These are phyloP conservation scores for Pelecanoides urinatrix DNA, from an alignment of 2,113 vertebrate species.

Conservation along the genomic window DNA sequence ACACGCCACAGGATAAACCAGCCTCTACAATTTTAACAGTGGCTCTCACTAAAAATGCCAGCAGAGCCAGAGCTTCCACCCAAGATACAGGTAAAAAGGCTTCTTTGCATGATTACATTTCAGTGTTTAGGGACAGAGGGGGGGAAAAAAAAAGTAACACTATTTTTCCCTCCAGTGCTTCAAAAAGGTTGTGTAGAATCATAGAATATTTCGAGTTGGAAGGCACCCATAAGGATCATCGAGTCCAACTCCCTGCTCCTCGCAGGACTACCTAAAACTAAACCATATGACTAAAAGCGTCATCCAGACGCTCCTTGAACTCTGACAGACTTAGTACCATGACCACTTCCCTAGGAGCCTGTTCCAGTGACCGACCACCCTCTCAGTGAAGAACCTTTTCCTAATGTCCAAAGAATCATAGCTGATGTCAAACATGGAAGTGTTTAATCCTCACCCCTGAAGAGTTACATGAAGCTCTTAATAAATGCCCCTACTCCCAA, in stretches of 20 bases:
- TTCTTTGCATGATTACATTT: neutral
- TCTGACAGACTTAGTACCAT: neutral
- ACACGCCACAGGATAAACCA: neutral
- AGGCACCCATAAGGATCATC: neutral
- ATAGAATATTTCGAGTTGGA: neutral
- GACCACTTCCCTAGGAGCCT: neutral
- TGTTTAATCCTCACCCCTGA: neutral
- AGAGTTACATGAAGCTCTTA: neutral
- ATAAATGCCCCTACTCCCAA: neutral
- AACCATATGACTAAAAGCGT: neutral
- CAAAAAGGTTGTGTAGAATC: neutral
- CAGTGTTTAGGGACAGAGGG: accelerated
- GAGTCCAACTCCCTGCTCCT: neutral
- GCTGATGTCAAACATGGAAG: neutral
- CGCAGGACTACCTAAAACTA: neutral
- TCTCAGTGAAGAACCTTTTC: neutral
- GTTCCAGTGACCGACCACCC: neutral
- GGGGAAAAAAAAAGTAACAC: too few species aligned
- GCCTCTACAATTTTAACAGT: neutral
- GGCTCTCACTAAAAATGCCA: neutral
- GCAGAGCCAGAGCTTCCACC: neutral
- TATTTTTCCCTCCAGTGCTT: neutral
- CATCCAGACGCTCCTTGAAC: neutral
- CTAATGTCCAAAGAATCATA: neutral
- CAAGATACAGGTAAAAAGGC: neutral